Evolutionary conservation across 2,113 vertebrate genomes (phyloP).

Genomic region (Oreocharis arfaki): DNA sequence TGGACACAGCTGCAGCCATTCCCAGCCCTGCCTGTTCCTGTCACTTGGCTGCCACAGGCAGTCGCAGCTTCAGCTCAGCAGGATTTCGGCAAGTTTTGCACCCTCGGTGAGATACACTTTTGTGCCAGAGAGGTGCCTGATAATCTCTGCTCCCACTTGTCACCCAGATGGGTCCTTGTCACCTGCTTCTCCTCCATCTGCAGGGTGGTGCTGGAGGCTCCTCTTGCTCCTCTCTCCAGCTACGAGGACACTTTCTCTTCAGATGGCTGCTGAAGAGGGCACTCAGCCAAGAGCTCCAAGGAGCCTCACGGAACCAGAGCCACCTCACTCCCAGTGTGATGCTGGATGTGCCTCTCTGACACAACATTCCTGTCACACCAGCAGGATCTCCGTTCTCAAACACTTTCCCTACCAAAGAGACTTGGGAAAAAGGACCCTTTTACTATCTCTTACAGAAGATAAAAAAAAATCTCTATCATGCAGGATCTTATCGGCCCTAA

Average conservation of each 20-base stretch:
- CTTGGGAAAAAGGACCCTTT: neutral
- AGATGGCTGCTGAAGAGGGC: neutral
- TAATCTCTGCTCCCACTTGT: neutral
- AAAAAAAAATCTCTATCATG: neutral
- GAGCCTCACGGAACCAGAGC: neutral
- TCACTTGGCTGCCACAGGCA: neutral
- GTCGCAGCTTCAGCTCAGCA: neutral
- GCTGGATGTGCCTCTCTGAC: neutral
- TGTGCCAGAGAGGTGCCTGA: neutral
- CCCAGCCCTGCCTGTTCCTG: neutral
- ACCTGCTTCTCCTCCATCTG: neutral
- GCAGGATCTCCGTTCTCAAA: neutral
- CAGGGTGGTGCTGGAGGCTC: neutral
- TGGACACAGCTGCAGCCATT: neutral
- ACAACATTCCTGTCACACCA: neutral
- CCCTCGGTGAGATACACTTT: neutral
- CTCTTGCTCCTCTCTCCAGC: neutral
- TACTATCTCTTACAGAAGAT: neutral
- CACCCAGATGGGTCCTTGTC: neutral
- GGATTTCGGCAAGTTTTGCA: neutral
- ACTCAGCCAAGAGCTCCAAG: neutral
- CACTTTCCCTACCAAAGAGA: neutral
- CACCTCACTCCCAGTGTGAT: neutral
- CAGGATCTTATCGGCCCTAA: neutral
- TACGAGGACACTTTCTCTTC: neutral